phyloP scores from a whole-genome alignment of 2,113 vertebrate species.

The Heteronetta atricapilla region DNA sequence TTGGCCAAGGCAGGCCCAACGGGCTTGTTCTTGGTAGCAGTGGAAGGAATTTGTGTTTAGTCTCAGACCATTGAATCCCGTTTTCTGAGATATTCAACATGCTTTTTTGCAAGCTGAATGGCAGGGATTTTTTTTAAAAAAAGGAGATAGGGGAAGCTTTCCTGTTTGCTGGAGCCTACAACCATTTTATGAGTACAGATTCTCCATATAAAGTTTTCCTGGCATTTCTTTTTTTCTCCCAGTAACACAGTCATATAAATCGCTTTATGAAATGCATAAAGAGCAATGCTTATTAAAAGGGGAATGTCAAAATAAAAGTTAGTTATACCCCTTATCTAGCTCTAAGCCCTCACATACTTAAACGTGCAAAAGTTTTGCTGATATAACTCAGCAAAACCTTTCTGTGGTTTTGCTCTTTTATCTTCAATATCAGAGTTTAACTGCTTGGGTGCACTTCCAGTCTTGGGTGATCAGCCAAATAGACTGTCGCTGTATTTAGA shows the following conservation, averaged over 20 bases:
- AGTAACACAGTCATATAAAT: constrained; percentile 27
- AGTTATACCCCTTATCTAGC: background rate
- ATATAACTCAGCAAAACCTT: background rate
- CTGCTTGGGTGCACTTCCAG: background rate
- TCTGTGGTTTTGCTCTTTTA: background rate
- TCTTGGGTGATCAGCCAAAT: background rate
- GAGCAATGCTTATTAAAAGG: background rate
- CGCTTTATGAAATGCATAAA: background rate
- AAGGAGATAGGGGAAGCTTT: background rate
- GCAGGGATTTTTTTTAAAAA: too few species aligned
- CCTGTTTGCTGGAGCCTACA: background rate
- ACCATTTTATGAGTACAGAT: constrained; percentile 32
- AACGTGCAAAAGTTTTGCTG: background rate
- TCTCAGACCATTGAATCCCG: background rate
- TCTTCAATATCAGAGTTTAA: background rate
- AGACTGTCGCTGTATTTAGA: background rate
- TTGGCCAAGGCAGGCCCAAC: background rate
- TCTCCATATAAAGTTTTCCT: constrained; percentile 42
- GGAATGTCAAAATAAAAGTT: constrained; percentile 65
- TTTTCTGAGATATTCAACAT: background rate
- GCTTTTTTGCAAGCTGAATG: background rate
- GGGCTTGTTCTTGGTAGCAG: background rate
- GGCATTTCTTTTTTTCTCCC: constrained; percentile 65
- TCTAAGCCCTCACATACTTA: background rate
- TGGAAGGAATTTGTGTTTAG: constrained; percentile 8